These are phyloP conservation scores for Australoheros scitulus DNA, from an alignment of 2,113 vertebrate genomes.

Conservation along the genomic window DNA sequence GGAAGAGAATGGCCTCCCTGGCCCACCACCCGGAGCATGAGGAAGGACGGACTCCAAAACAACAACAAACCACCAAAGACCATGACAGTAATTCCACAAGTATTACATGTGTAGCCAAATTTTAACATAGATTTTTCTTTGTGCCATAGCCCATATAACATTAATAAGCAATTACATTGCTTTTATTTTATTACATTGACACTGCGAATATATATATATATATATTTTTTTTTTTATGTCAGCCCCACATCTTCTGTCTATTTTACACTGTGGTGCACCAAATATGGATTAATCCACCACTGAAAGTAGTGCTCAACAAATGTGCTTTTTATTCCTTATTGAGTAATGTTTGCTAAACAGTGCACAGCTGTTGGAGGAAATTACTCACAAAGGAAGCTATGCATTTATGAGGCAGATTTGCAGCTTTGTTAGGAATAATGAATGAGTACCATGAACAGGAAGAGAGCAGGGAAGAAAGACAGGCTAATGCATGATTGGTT, in stretches of 20 bases:
- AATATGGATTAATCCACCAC: neutral
- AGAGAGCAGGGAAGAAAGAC: neutral
- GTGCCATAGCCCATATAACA: neutral
- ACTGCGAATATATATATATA: neutral
- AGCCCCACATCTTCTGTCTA: neutral
- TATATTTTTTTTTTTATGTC: constrained; percentile 3
- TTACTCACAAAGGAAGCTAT: constrained; percentile 7
- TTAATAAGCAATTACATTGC: neutral
- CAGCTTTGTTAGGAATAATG: constrained; percentile 1
- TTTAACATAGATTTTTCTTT: neutral
- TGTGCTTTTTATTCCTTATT: constrained; percentile 4
- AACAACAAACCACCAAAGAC: too few species aligned
- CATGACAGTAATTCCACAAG: neutral
- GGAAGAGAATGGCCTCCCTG: too few species aligned
- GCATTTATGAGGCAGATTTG: constrained; percentile 9
- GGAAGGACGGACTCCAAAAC: too few species aligned
- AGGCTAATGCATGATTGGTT: neutral
- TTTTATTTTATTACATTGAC: neutral
- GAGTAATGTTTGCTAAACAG: constrained; percentile 11
- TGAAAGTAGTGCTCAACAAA: constrained; percentile 2
- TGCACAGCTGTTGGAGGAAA: neutral
- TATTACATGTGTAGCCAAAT: neutral
- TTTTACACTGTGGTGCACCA: neutral
- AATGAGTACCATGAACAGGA: neutral
- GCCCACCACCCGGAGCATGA: too few species aligned